phyloP scores from a whole-genome alignment of 2,888 invertebrate species.

The Trichacis sp. region DNA sequence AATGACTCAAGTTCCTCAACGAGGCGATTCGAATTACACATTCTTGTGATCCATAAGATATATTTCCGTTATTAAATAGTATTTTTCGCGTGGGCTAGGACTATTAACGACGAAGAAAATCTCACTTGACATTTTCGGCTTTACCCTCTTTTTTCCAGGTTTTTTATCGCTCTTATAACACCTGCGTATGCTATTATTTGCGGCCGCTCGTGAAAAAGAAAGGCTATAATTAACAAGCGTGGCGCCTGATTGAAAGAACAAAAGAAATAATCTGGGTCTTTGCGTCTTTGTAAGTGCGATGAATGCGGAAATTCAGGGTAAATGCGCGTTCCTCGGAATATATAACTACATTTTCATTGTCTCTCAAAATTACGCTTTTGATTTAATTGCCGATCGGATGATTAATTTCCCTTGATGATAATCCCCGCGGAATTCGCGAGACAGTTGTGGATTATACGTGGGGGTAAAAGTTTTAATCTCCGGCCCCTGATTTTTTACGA shows the following conservation, averaged over 20 bases:
- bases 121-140: constrained; percentile 17
- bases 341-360: too few relatives aligned
- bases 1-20: background rate
- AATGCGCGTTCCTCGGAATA: too few relatives aligned
- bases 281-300: constrained; percentile 6
- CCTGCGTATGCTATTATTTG: constrained; percentile 15
- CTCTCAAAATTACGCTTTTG: too few relatives aligned
- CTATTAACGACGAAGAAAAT: too few relatives aligned
- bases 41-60: too few relatives aligned
- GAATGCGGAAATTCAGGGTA: background rate
- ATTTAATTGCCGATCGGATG: too few relatives aligned
- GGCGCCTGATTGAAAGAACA: constrained; percentile 25
- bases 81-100: constrained; percentile 1
- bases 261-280: constrained; percentile 26
- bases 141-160: background rate
- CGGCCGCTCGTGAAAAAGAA: constrained; percentile 22
- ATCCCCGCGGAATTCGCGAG: too few relatives aligned
- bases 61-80: constrained; percentile 10
- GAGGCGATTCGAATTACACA: too few relatives aligned
- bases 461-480: too few relatives aligned
- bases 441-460: too few relatives aligned
- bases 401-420: too few relatives aligned
- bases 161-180: background rate
- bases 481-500: too few relatives aligned
- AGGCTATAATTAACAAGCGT: constrained; percentile 25